Conservation (phyloP, 2,113 vertebrate genomes). For the Cavia aperea region DNA sequence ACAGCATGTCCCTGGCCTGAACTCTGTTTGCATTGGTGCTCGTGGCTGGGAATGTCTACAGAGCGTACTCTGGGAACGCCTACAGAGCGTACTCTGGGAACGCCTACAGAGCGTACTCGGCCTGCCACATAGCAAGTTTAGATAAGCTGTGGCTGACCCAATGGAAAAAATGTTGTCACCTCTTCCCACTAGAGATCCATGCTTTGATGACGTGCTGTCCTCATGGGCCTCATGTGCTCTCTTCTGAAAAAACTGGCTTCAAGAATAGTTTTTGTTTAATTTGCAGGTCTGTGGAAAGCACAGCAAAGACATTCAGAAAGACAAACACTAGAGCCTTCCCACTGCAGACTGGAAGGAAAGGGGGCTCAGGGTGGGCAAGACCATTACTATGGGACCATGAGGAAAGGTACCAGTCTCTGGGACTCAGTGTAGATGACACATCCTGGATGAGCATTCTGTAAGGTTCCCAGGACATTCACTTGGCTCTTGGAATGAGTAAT, state of each 20-base stretch:
- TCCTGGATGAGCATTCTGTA: not conserved
- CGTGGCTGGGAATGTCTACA: not conserved
- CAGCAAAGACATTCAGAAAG: conserved; percentile 16
- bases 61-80: not conserved
- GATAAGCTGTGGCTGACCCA: not conserved
- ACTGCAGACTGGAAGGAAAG: not conserved
- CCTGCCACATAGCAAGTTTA: not conserved
- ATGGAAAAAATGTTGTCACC: conserved; percentile 41
- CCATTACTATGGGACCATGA: rapidly evolving
- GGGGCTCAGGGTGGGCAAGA: not conserved
- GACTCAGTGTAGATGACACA: rapidly evolving
- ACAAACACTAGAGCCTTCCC: not conserved
- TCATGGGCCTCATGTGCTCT: not conserved
- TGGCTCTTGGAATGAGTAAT: not conserved
- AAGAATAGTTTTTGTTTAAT: conserved; percentile 28
- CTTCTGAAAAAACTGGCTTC: conserved; percentile 23
- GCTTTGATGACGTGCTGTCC: not conserved
- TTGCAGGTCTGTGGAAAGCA: not conserved
- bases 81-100: not conserved
- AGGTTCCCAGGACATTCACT: rapidly evolving
- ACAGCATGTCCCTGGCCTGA: not conserved
- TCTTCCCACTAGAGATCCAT: not conserved
- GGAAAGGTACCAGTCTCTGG: rapidly evolving
- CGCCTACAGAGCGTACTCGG: not conserved
- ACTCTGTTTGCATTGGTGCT: not conserved